Evolutionary conservation across 2,797 vertebrate species (phyloP).

Genomic region (Phoebastria nigripes): DNA sequence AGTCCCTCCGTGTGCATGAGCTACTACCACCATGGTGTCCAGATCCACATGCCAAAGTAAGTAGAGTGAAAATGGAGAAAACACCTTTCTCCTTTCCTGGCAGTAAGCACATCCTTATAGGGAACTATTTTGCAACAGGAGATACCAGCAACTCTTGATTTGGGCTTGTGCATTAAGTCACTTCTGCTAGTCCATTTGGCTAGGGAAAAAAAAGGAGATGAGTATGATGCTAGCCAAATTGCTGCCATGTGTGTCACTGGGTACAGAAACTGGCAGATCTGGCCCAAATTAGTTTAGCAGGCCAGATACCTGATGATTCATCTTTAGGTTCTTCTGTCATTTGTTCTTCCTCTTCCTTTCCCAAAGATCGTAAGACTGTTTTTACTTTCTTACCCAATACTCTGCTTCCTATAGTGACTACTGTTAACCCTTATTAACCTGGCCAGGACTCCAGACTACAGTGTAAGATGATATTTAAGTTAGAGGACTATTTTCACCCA

Average conservation of each 20-base stretch:
- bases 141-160: not conserved
- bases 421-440: not conserved
- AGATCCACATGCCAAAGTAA: not conserved
- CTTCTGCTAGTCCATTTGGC: not conserved
- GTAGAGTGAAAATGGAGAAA: not conserved
- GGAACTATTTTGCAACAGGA: not conserved
- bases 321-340: not conserved
- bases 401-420: not conserved
- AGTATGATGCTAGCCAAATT: fast-evolving
- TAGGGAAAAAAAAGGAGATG: not conserved
- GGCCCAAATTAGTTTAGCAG: not conserved
- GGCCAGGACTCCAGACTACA: not conserved
- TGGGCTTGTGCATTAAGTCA: not conserved
- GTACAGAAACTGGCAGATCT: not conserved
- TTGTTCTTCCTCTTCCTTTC: conserved; percentile 27
- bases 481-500: not conserved
- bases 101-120: not conserved
- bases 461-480: not conserved
- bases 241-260: not conserved
- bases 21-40: not conserved
- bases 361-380: not conserved
- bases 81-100: not conserved
- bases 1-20: not conserved
- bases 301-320: not conserved
- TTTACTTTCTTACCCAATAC: conserved; percentile 7